Evolutionary conservation across 2,113 vertebrate species (phyloP), one percentile per base, ranked within the genome.

Genomic region (Myodes glareolus): DNA sequence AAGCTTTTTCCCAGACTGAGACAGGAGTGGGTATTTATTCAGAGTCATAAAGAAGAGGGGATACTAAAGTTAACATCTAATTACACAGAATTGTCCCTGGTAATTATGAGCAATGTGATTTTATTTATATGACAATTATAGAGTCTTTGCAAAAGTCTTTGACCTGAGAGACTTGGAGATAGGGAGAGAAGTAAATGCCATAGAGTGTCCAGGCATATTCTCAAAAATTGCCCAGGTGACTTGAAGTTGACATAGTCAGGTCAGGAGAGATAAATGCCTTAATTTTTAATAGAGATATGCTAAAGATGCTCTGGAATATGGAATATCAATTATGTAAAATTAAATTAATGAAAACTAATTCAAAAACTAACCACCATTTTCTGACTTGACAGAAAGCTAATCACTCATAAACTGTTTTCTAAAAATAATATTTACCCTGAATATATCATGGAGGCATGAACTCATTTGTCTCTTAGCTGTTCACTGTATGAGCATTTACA

Each of bases 81-180:
- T 99, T 99, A 98, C 92, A 98, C 96, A 97, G 98, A 99, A 98
- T 98, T 98, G 98, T 98, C 95, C 98, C 97, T 97, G 95, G 97
- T 98, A 98, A 99, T 99, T 98, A 99, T 98, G 98, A 99, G 98
- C 98, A 99, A 98, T 99, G 98, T 97, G 98, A 97, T 98, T 98
- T 99, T 99, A 99, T 98, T 99, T 99, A 98, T 98, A 98, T 98
- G 98, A 93, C 97, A 98, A 98, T 99, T 98, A 98, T 91, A 92
- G 80, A 75, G 91, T 80, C 98, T 98, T 93, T 97, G 96, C 94
- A 97, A 97, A 84, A 98, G 92, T 98, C 98, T 98, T 98, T 98
- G 98, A 98, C 98, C 98, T 98, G 97, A 97, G 98, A 97, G 94
- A 39, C 82, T 97, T 98, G 98, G 95, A 97, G 97, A 98, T 96